Evolutionary conservation across 2,113 vertebrate species (phyloP).

Genomic region (Megaptera novaeangliae): DNA sequence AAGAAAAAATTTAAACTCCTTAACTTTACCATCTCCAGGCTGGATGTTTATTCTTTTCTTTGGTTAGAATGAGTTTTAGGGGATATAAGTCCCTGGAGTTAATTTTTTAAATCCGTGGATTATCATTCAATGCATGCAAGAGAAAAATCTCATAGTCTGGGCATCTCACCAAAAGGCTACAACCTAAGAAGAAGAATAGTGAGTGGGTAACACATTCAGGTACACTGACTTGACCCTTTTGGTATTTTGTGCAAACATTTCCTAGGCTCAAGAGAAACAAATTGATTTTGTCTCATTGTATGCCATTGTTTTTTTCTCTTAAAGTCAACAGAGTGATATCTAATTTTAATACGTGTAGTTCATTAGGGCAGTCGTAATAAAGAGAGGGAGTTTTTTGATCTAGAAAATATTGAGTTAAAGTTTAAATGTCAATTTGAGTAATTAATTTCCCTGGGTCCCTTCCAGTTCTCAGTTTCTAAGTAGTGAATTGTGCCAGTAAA

Average conservation of each 20-base stretch:
- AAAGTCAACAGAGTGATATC: not conserved
- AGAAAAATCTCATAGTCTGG: not conserved
- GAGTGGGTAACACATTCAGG: not conserved
- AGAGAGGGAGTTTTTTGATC: not conserved
- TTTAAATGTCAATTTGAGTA: not conserved
- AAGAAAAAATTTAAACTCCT: not conserved
- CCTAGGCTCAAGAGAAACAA: not conserved
- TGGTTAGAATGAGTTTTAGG: not conserved
- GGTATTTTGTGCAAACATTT: not conserved
- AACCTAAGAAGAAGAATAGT: not conserved
- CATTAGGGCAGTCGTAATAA: not conserved
- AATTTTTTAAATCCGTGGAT: not conserved
- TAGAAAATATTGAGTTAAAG: not conserved
- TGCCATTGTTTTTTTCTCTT: not conserved
- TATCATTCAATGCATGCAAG: slow-evolving; percentile 19
- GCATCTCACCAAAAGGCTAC: slow-evolving; percentile 20
- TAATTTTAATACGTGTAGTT: not conserved
- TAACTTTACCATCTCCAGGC: not conserved
- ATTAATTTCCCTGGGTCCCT: not conserved
- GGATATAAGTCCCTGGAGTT: not conserved
- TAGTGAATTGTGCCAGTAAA: not conserved
- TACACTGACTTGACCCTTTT: not conserved
- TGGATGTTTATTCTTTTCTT: not conserved
- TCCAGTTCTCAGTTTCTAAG: not conserved
- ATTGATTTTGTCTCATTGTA: not conserved